phyloP scores from a whole-genome alignment of 2,888 invertebrate species.

The Pollenia labialis region DNA sequence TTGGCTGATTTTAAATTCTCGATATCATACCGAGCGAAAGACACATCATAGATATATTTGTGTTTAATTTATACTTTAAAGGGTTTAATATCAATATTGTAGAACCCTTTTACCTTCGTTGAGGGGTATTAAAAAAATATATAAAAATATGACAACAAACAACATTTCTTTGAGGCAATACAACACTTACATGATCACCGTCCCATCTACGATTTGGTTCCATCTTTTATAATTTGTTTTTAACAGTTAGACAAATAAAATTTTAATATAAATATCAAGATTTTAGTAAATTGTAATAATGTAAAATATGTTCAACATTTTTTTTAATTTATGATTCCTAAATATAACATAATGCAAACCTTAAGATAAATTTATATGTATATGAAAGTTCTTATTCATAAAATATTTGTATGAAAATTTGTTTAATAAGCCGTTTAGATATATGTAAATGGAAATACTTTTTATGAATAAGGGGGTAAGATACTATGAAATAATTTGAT shows the following conservation, averaged over 20 bases:
- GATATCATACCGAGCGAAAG: no score
- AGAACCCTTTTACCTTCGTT: no score
- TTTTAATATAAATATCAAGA: slow-evolving; percentile 28
- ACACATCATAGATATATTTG: no score
- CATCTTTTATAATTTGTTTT: slow-evolving; percentile 86
- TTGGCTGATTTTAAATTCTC: no score
- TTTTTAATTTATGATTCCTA: neutral
- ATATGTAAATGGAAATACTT: no score
- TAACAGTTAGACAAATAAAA: slow-evolving; percentile 41
- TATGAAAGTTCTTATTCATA: no score
- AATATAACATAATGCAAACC: neutral
- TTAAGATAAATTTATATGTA: no score
- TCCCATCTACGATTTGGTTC: slow-evolving; percentile 93
- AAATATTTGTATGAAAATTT: no score
- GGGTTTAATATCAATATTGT: no score
- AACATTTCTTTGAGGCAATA: slow-evolving; percentile 55
- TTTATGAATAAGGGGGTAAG: neutral
- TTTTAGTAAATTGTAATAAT: neutral
- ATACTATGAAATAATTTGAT: neutral
- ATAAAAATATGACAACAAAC: slow-evolving; percentile 10
- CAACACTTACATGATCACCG: slow-evolving; percentile 91
- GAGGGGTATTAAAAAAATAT: no score
- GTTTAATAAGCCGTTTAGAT: no score
- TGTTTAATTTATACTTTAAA: no score
- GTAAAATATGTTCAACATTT: neutral